These are phyloP conservation scores for Antheraea pernyi DNA, from an alignment of 1,140 invertebrate genomes.

Conservation along the genomic window DNA sequence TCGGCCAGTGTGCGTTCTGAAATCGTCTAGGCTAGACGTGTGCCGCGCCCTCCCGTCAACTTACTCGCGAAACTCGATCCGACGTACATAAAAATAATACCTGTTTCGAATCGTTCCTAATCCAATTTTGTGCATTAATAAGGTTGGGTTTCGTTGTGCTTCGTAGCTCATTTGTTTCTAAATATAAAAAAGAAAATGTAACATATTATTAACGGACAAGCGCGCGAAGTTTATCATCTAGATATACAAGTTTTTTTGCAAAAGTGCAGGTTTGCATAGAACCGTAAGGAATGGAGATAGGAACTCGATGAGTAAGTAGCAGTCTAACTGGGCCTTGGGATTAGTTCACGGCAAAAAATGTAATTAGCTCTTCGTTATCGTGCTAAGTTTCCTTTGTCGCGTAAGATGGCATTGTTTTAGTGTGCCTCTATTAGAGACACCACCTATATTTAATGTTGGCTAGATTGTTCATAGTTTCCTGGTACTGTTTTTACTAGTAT, in stretches of 20 bases:
- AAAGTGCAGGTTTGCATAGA: conserved; percentile 55
- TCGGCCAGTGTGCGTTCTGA: conserved; percentile 57
- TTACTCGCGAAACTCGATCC: conserved; percentile 66
- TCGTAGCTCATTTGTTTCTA: conserved; percentile 32
- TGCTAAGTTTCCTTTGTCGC: conserved; percentile 71
- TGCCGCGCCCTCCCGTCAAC: conserved; percentile 42
- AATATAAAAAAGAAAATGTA: conserved; percentile 46
- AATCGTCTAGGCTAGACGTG: conserved; percentile 43
- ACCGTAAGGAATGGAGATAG: conserved; percentile 64
- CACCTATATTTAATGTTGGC: not conserved
- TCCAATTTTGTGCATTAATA: conserved; percentile 31
- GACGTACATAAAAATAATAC: conserved; percentile 32
- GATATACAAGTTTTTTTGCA: conserved; percentile 58
- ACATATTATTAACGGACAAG: conserved; percentile 23
- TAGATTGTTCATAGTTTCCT: conserved; percentile 10
- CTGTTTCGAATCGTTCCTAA: conserved; percentile 21
- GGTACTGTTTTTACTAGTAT: not conserved
- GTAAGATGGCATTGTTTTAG: conserved; percentile 67
- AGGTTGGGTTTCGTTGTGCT: conserved; percentile 59
- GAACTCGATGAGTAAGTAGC: conserved; percentile 70
- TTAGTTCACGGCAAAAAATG: conserved; percentile 70
- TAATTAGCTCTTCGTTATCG: conserved; percentile 67
- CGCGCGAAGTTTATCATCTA: conserved; percentile 49
- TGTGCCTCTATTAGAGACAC: conserved; percentile 53
- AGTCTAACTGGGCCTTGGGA: conserved; percentile 60